Percentiles rank a stretch among this genome's conserved stretches.
These are phyloP conservation scores for Smittia sp. DNA, from an alignment of 2,888 invertebrate species.

Conservation along the genomic window DNA sequence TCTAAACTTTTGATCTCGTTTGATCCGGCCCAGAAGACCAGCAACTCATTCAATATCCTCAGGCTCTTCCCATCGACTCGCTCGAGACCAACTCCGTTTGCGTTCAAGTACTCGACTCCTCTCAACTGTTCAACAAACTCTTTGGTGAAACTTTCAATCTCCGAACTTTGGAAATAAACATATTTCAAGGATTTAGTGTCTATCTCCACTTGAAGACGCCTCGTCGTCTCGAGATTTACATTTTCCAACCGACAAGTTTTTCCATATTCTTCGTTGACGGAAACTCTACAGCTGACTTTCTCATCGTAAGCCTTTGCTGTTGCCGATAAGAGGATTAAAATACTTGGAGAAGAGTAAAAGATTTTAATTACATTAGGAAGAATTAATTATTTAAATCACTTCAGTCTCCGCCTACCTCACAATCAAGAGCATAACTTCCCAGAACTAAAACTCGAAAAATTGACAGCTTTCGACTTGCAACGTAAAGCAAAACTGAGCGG, in stretches of 20 bases:
- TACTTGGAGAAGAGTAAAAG: not conserved
- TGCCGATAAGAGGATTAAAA: conserved; percentile 31
- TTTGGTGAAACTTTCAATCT: conserved; percentile 9
- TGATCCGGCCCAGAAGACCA: conserved; percentile 8
- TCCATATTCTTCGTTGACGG: conserved; percentile 24
- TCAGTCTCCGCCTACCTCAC: not conserved
- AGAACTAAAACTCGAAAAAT: not conserved
- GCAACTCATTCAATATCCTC: not conserved
- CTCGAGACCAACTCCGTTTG: conserved; percentile 12
- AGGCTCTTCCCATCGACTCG: not conserved
- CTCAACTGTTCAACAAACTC: conserved; percentile 14
- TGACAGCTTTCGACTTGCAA: not conserved
- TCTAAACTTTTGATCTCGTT: not conserved
- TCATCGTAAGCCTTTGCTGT: conserved; percentile 29
- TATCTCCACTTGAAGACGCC: not conserved
- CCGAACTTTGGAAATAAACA: conserved; percentile 15
- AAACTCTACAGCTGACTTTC: conserved; percentile 35
- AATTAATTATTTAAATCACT: conserved; percentile 8
- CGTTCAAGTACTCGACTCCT: conserved; percentile 8
- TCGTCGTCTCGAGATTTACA: conserved; percentile 23
- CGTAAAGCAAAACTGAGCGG: not conserved
- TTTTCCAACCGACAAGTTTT: conserved; percentile 32
- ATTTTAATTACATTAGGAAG: not conserved
- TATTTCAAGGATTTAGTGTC: conserved; percentile 24
- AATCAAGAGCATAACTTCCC: too few species aligned